Percentiles rank a stretch among this genome's conserved stretches.
phyloP scores from a whole-genome alignment of 2,888 invertebrate genomes.

The Heterodera filipjevi region DNA sequence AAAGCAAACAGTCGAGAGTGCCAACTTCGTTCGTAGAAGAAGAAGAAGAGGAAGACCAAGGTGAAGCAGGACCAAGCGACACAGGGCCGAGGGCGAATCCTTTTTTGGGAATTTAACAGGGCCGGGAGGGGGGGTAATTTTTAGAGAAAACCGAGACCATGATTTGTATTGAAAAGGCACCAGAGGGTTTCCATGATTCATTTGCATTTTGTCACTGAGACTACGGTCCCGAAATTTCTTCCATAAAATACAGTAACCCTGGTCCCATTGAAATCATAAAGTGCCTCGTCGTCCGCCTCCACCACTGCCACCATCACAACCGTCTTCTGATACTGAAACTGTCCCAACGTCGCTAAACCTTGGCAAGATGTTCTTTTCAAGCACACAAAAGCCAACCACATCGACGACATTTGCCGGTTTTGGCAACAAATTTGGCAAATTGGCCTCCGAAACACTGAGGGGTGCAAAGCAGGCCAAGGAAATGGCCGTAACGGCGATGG shows the following conservation, averaged over 20 bases:
- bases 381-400: background rate
- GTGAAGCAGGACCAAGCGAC: background rate
- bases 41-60: background rate
- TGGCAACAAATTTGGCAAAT: conserved; percentile 54
- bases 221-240: too few species aligned
- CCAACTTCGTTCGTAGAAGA: background rate
- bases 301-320: background rate
- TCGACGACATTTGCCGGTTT: conserved; percentile 51
- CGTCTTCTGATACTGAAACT: background rate
- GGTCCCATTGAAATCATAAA: too few species aligned
- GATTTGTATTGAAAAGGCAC: too few species aligned
- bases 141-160: too few species aligned
- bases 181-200: too few species aligned
- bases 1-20: background rate
- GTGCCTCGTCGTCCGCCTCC: too few species aligned
- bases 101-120: background rate
- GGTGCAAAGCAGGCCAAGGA: conserved; percentile 57
- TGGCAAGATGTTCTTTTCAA: conserved; percentile 23
- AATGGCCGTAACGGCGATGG: conserved; percentile 49
- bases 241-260: too few species aligned
- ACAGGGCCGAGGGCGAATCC: background rate
- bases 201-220: too few species aligned
- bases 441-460: conserved; percentile 57
- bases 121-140: too few species aligned
- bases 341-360: background rate